phyloP scores from a whole-genome alignment of 53 echinoderm and acorn worm species.

The Pentamera pediparva region DNA sequence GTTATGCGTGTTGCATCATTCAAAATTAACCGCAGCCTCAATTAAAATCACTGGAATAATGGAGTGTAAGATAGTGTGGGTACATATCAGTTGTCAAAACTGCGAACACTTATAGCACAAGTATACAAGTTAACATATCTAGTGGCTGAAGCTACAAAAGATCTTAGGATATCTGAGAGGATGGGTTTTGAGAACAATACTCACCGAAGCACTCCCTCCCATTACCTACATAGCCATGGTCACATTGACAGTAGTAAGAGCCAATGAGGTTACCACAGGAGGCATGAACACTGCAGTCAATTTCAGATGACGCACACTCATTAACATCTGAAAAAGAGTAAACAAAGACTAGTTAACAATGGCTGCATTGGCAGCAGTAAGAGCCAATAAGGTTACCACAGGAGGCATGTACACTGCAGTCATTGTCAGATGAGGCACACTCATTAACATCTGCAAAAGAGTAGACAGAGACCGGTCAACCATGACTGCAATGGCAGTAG shows the following conservation, averaged over 20 bases:
- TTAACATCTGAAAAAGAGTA: conserved; percentile 58
- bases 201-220: conserved; percentile 79
- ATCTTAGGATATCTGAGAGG: not conserved
- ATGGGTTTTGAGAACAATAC: not conserved
- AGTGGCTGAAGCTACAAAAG: not conserved
- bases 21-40: too few species aligned
- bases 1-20: too few species aligned
- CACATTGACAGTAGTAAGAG: conserved; percentile 93
- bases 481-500: too few species aligned
- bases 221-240: conserved; percentile 79
- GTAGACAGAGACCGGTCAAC: too few species aligned
- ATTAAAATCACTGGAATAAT: too few species aligned
- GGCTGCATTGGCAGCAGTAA: too few species aligned
- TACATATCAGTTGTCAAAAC: not conserved
- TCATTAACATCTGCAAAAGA: too few species aligned
- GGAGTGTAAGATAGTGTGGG: too few species aligned
- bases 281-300: conserved; percentile 69
- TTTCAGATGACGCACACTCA: conserved; percentile 56
- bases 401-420: too few species aligned
- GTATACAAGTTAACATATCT: not conserved
- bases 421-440: too few species aligned
- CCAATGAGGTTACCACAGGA: conserved; percentile 90
- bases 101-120: not conserved
- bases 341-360: too few species aligned
- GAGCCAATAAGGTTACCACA: too few species aligned